Conservation (phyloP, 1,140 invertebrate species). For the Diorhabda elongata region DNA sequence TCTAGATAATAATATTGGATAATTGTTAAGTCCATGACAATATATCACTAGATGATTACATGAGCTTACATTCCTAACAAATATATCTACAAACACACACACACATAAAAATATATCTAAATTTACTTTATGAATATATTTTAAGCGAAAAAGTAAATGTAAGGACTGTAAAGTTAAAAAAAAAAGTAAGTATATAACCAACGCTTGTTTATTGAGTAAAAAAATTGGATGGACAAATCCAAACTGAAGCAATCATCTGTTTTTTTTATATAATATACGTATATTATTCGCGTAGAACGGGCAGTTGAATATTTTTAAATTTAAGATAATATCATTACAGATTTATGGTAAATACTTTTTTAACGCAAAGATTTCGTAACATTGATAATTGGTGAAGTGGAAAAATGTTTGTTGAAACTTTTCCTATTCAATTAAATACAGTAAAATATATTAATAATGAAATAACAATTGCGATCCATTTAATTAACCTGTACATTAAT, state of each 20-base stretch:
- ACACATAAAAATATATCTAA: not conserved
- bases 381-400: too few species aligned
- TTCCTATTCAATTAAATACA: too few species aligned
- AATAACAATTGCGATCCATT: too few species aligned
- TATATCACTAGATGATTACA: not conserved
- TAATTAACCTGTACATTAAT: too few species aligned
- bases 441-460: too few species aligned
- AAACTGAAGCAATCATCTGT: constrained; percentile 14
- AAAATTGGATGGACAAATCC: constrained; percentile 6
- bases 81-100: too few species aligned
- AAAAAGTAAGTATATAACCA: not conserved
- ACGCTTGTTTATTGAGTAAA: not conserved
- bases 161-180: not conserved
- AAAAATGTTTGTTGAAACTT: too few species aligned
- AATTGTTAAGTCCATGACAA: not conserved
- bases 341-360: not conserved
- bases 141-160: not conserved
- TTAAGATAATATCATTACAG: constrained; percentile 14
- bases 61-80: not conserved
- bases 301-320: constrained; percentile 15
- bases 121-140: not conserved
- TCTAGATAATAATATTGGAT: not conserved
- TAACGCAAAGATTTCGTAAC: too few species aligned
- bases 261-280: constrained; percentile 4
- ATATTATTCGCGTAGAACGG: constrained; percentile 3